Conservation (phyloP, 1,140 invertebrate species). For the Eupristina koningsbergeri region DNA sequence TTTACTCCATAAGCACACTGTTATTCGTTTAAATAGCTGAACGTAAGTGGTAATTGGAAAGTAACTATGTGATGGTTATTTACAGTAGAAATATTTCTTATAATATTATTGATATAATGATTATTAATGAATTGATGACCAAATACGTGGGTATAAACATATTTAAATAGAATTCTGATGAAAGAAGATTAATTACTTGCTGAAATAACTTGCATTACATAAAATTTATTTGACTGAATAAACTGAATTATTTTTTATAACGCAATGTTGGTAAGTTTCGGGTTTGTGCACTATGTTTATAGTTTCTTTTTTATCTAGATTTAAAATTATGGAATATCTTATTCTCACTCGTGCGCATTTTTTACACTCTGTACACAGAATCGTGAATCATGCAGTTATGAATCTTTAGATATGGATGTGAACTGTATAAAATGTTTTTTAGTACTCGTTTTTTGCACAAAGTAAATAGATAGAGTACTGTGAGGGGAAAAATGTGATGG, state of each 20-base stretch:
- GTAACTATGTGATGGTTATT: too few species aligned
- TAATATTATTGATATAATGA: not conserved
- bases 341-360: too few species aligned
- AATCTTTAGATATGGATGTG: not conserved
- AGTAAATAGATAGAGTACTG: not conserved
- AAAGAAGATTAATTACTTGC: not conserved
- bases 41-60: too few species aligned
- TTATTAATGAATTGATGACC: not conserved
- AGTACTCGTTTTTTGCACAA: not conserved
- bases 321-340: too few species aligned
- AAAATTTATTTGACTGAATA: not conserved
- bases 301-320: too few species aligned
- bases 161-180: not conserved
- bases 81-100: not conserved
- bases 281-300: too few species aligned
- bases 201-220: not conserved
- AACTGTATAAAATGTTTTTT: constrained; percentile 2
- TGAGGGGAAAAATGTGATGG: not conserved
- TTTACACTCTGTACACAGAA: not conserved
- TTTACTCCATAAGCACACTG: not conserved
- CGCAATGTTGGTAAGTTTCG: too few species aligned
- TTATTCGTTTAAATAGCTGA: not conserved
- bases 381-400: constrained; percentile 4
- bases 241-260: too few species aligned
- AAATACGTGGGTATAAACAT: not conserved